Percentiles rank a stretch among this genome's conserved stretches.
Evolutionary conservation across 1,140 invertebrate genomes (phyloP).

Genomic region (Ceratina japonica): DNA sequence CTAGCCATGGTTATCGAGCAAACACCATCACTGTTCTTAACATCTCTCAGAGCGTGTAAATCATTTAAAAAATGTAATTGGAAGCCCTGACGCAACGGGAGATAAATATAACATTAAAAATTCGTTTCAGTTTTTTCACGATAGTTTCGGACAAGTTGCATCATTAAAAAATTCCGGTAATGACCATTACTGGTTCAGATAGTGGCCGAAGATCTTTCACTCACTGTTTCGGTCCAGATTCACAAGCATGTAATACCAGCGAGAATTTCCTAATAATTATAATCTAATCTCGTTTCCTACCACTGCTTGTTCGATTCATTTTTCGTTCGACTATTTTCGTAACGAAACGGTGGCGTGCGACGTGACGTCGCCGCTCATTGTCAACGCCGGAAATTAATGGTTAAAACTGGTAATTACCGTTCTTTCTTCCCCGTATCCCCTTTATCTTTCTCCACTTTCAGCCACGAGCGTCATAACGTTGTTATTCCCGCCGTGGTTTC

Average conservation of each 20-base stretch:
- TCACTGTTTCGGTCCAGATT: not conserved
- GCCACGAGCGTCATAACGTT: not conserved
- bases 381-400: slow-evolving; percentile 6
- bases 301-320: too few relatives aligned
- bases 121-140: not conserved
- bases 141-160: not conserved
- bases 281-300: too few relatives aligned
- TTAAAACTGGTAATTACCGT: slow-evolving; percentile 20
- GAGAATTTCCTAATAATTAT: too few relatives aligned
- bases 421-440: not conserved
- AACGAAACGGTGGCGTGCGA: not conserved
- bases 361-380: slow-evolving; percentile 21
- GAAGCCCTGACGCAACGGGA: not conserved
- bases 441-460: not conserved
- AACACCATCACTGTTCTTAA: not conserved
- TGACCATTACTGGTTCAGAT: too few relatives aligned
- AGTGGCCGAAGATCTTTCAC: too few relatives aligned
- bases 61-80: not conserved
- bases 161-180: not conserved
- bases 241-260: too few relatives aligned
- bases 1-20: slow-evolving; percentile 5
- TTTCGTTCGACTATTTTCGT: too few relatives aligned
- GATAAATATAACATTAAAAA: not conserved
- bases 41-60: not conserved
- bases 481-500: slow-evolving; percentile 21